Evolutionary conservation across 2,888 invertebrate species (phyloP), one percentile per base, ranked within the genome.

Genomic region (Parapristionchus giblindavisi): DNA sequence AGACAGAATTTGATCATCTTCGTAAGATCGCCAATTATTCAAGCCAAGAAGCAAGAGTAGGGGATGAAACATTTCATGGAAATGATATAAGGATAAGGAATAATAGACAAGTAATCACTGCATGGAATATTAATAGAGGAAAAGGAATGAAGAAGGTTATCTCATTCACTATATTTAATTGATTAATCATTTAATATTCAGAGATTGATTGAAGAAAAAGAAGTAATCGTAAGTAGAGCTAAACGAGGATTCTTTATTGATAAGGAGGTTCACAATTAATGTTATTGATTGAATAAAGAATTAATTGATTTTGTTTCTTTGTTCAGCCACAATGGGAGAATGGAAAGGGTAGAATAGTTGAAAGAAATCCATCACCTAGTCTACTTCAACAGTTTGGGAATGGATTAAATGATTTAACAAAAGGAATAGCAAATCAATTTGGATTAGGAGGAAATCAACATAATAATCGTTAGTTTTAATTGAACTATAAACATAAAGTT

Each of bases 281-380:
- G n/a, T n/a, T n/a, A n/a, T n/a, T n/a, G n/a, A n/a, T n/a, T n/a
- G n/a, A n/a, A n/a, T n/a, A n/a, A n/a, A n/a, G n/a, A n/a, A n/a
- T n/a, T n/a, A n/a, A n/a, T n/a, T n/a, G n/a, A n/a, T n/a, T n/a
- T n/a, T n/a, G n/a, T 3, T 61, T 14, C 4, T 38, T 61, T 27
- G 24, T 65, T 65, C 63, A 65, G 54, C 43, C 34, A 2, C 54
- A 71, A 36, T 71, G 70, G 70, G 40, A 38, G 54, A 71, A 71
- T 40, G 70, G 70, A 29, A 71, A 54, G 52, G 70, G 70, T 5
- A 24, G 70, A 56, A 71, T 71, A 24, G 56, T 56, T n/a, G 56
- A 38, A 29, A 43, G 70, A 29, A 71, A 71, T 40, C 70, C 70
- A 0, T 11, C 6, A 3, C 38, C 70, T 24, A 6, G 21, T 38